Base-by-base conservation (phyloP, 2,113 vertebrate species). In the Paramisgurnus dabryanus region DNA sequence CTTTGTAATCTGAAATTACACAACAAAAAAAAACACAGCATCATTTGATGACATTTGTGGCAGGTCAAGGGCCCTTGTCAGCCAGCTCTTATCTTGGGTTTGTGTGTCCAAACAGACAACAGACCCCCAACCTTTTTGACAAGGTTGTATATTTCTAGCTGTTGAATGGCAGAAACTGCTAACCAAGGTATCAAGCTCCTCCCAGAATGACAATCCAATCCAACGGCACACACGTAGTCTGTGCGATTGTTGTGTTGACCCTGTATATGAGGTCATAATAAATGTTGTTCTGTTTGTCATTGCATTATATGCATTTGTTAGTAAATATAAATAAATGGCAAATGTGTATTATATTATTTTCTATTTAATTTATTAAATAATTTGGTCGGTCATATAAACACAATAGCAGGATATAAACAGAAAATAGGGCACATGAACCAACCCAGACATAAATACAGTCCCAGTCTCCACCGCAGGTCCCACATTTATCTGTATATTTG, bases 21-120 rank as follows among this genome's bases (percentile, higher is more conserved):
- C n/a, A 13, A 58, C 22, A 0, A 64, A 11, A 64, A 34, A 4
- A 49, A 8, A 13, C 5, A 12, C 6, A 68, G 18, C n/a, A 68
- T 40, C 11, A 60, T 22, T 45, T 34, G 1, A 61, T 34, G 9
- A 1, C 34, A 66, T 66, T 66, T 4, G 13, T 39, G 27, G 10
- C 11, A 13, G 63, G 74, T 77, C 74, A 77, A 87, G 84, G 85
- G 79, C 73, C 5, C 49, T 63, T 85, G 76, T 87, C 83, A 83
- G 82, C 27, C 64, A 55, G 67, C 75, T 71, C 50, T 82, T 70
- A 53, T 77, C 12, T 50, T 65, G 22, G 72, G 55, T 49, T 63
- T 75, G 47, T 67, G 78, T 57, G 27, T 74, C 40, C 66, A 79
- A 80, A 84, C 80, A 80, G 41, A 49, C 50, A 49, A 7, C 76